A percentile compares a stretch with the other conserved stretches of the same genome.
Evolutionary conservation across 2,888 invertebrate genomes (phyloP).

Genomic region (Torymus texanus): DNA sequence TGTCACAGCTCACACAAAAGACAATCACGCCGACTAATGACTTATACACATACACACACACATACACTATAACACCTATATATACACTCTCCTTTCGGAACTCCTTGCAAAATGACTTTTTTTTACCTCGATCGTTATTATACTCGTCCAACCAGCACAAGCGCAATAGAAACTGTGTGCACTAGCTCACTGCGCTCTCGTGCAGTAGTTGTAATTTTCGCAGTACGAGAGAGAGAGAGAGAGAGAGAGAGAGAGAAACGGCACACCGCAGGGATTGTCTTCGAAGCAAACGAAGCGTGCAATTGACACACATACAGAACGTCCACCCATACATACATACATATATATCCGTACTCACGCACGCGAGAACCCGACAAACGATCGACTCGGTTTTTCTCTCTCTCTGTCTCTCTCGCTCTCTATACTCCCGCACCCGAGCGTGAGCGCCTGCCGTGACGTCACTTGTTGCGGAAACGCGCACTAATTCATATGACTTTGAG

Average conservation of each 20-base stretch:
- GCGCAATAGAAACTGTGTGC: slow-evolving; percentile 20
- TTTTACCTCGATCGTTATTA: slow-evolving; percentile 18
- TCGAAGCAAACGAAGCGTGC: slow-evolving; percentile 34
- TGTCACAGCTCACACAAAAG: too few relatives aligned
- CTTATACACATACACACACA: too few relatives aligned
- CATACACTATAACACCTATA: too few relatives aligned
- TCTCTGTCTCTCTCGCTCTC: not conserved
- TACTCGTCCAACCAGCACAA: slow-evolving; percentile 11
- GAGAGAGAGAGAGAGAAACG: too few relatives aligned
- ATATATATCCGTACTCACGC: not conserved
- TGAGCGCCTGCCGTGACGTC: slow-evolving; percentile 64
- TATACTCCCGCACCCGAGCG: slow-evolving; percentile 43
- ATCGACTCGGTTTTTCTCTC: not conserved
- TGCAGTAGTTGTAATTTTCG: slow-evolving; percentile 12
- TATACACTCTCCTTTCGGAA: not conserved
- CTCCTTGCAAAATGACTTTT: slow-evolving; percentile 23
- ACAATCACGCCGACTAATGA: too few relatives aligned
- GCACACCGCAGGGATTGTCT: slow-evolving; percentile 24
- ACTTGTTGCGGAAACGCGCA: slow-evolving; percentile 70
- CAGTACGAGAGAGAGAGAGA: too few relatives aligned
- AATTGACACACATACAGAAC: slow-evolving; percentile 36
- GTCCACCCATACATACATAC: not conserved
- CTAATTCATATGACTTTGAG: slow-evolving; percentile 65
- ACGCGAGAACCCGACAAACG: slow-evolving; percentile 10
- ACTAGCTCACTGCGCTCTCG: not conserved